These are phyloP conservation scores for Catharus fuscescens DNA, from an alignment of 2,113 vertebrate genomes.

Conservation along the genomic window DNA sequence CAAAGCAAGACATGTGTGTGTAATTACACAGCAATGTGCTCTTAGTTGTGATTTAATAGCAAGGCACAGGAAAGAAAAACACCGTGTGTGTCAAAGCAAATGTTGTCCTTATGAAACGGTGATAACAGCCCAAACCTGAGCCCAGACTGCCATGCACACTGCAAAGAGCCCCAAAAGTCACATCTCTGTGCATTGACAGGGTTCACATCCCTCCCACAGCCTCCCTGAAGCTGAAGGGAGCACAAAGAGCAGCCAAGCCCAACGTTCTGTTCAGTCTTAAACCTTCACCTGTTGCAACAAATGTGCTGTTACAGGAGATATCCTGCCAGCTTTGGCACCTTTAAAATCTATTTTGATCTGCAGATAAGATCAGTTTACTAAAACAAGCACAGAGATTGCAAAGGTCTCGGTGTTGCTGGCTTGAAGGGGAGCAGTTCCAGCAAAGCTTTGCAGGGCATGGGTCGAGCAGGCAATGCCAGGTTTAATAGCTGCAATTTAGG, in stretches of 20 bases:
- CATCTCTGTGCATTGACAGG: not conserved
- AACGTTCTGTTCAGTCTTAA: not conserved
- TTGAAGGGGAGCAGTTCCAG: not conserved
- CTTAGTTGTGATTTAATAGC: not conserved
- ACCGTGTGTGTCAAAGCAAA: not conserved
- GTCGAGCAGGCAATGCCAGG: not conserved
- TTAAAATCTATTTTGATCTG: slow-evolving; percentile 31
- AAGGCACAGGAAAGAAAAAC: not conserved
- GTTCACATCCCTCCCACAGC: not conserved
- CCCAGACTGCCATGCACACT: accelerated
- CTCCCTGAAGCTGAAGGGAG: not conserved
- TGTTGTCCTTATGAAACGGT: not conserved
- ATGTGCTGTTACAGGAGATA: not conserved
- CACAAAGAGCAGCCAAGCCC: accelerated
- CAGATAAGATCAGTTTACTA: slow-evolving; percentile 45
- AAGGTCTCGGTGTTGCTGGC: not conserved
- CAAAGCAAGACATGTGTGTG: not conserved
- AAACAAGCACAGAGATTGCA: slow-evolving; percentile 36
- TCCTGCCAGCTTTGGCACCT: not conserved
- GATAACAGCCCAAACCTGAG: not conserved
- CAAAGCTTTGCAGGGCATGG: slow-evolving; percentile 30
- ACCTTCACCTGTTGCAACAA: not conserved
- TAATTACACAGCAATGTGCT: not conserved
- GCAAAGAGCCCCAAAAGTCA: not conserved
- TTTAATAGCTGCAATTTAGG: slow-evolving; percentile 15